These are phyloP conservation scores for Pardosa pseudoannulata DNA, from an alignment of 2,888 invertebrate species.

Conservation along the genomic window DNA sequence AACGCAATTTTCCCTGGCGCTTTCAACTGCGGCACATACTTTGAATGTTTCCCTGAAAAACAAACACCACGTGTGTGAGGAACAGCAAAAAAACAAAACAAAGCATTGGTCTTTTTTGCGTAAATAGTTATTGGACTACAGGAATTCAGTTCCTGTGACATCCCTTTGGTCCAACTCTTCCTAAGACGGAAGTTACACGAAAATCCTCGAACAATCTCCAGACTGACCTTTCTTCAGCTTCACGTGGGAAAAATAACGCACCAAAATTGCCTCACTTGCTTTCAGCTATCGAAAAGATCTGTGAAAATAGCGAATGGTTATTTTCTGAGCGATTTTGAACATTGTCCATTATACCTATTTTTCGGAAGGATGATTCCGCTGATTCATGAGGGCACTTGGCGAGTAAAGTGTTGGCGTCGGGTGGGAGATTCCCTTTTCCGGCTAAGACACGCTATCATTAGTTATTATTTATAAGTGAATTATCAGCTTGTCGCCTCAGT, in stretches of 20 bases:
- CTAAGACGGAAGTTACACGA: neutral
- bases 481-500: too few species aligned
- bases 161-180: neutral
- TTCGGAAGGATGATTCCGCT: constrained; percentile 2
- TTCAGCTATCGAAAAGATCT: neutral
- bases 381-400: neutral
- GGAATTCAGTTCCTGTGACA: neutral
- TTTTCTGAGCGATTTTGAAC: neutral
- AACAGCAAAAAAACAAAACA: too few species aligned
- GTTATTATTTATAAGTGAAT: too few species aligned
- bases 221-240: constrained; percentile 1
- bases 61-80: too few species aligned
- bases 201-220: neutral
- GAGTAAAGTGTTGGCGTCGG: neutral
- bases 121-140: too few species aligned
- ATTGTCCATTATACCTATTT: neutral
- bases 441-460: too few species aligned
- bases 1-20: too few species aligned
- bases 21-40: too few species aligned
- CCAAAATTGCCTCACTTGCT: neutral
- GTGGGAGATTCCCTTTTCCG: neutral
- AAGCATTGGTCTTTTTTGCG: too few species aligned
- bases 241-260: constrained; percentile 47
- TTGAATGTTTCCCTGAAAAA: too few species aligned
- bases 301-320: neutral